Percentiles rank a stretch among this genome's conserved stretches.
phyloP scores from a whole-genome alignment of 2,888 invertebrate genomes.

The Polylopha cassiicola region DNA sequence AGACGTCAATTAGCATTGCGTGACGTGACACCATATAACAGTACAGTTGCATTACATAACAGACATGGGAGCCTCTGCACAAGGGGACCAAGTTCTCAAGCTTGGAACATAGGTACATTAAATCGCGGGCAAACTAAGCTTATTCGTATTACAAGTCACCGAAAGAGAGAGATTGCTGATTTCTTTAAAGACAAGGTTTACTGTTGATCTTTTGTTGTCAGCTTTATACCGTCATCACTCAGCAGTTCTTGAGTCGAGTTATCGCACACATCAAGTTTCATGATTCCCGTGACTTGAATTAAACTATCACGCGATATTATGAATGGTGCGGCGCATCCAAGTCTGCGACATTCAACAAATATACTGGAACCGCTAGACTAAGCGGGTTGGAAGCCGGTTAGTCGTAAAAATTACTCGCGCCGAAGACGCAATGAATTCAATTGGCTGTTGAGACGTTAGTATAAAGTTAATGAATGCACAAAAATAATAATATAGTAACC shows the following conservation, averaged over 20 bases:
- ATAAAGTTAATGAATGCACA: no score
- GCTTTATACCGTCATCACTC: constrained; percentile 3
- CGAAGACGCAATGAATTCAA: no score
- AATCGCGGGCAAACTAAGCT: constrained; percentile 7
- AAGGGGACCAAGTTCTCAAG: constrained; percentile 54
- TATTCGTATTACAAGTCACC: constrained; percentile 5
- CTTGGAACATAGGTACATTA: constrained; percentile 13
- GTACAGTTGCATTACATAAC: constrained; percentile 61
- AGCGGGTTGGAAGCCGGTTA: constrained; percentile 5
- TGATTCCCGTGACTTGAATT: constrained; percentile 53
- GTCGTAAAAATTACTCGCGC: constrained; percentile 18
- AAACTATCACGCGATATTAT: constrained; percentile 46
- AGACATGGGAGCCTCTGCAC: constrained; percentile 60
- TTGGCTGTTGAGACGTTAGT: no score
- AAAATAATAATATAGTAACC: no score
- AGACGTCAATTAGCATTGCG: constrained; percentile 56
- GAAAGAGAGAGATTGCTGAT: constrained; percentile 8
- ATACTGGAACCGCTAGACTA: constrained; percentile 19
- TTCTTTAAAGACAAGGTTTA: constrained; percentile 9
- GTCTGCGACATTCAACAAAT: constrained; percentile 27
- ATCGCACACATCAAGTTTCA: constrained; percentile 35
- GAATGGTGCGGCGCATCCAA: constrained; percentile 44
- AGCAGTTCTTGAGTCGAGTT: constrained; percentile 8
- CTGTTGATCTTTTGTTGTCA: constrained; percentile 7
- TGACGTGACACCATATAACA: constrained; percentile 61